Percentiles rank a stretch among this genome's conserved stretches.
Evolutionary conservation across 2,888 invertebrate genomes (phyloP).

Genomic region (Dendrolimus pini): DNA sequence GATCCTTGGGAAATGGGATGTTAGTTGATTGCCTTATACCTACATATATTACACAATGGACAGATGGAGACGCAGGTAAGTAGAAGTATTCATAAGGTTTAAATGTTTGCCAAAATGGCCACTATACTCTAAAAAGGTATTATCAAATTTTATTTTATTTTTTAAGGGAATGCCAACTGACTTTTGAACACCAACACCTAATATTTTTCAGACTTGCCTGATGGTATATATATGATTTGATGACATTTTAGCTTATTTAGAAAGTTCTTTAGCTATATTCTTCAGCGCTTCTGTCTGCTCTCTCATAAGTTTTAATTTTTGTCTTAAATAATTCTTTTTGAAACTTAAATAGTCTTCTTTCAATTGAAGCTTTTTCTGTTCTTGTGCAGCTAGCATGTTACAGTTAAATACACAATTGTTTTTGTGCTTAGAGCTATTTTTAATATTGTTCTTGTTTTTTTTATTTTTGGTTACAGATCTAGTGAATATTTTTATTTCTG

Average conservation of each 20-base stretch:
- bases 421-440: constrained; percentile 30
- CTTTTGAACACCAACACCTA: no score
- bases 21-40: no score
- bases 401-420: constrained; percentile 50
- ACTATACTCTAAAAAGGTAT: no score
- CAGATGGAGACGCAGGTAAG: no score
- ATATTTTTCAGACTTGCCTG: no score
- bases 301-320: constrained; percentile 53
- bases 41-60: no score
- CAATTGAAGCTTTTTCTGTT: constrained; percentile 49
- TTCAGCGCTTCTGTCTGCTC: constrained; percentile 65
- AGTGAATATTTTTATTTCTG: constrained; percentile 44
- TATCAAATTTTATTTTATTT: no score
- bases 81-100: no score
- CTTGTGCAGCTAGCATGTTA: constrained; percentile 49
- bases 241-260: constrained; percentile 18
- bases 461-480: constrained; percentile 18
- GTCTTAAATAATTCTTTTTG: constrained; percentile 59
- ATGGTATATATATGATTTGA: neutral
- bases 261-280: constrained; percentile 54
- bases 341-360: constrained; percentile 63
- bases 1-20: no score
- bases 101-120: no score
- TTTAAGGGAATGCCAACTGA: no score
- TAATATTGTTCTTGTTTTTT: constrained; percentile 24